Evolutionary conservation across 2,797 vertebrate genomes (phyloP).

Genomic region (Varecia variegata): DNA sequence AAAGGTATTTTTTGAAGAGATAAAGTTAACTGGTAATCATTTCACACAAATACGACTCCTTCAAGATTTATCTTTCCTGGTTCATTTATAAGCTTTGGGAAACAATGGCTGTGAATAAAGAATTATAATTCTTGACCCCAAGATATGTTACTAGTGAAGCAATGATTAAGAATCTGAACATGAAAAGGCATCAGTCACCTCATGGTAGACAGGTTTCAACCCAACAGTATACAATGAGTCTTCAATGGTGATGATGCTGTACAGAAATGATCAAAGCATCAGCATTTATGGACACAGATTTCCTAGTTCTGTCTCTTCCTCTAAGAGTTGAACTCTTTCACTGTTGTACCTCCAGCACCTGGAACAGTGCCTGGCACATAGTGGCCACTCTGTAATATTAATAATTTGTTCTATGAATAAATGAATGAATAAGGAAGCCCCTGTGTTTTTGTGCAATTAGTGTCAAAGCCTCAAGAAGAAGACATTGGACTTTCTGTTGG

Average conservation of each 20-base stretch:
- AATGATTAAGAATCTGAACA: background rate
- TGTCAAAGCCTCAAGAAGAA: background rate
- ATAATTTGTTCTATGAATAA: background rate
- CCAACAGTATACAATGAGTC: background rate
- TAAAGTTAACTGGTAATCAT: background rate
- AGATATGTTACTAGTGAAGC: background rate
- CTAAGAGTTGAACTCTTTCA: background rate
- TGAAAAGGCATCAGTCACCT: background rate
- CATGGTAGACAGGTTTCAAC: background rate
- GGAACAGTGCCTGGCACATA: background rate
- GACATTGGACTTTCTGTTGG: background rate
- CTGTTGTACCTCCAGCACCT: background rate
- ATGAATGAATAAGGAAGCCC: background rate
- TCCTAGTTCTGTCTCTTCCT: background rate
- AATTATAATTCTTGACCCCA: background rate
- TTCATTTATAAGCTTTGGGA: background rate
- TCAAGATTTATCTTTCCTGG: background rate
- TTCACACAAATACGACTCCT: background rate
- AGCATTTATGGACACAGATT: background rate
- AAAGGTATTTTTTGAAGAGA: background rate
- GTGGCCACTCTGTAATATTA: background rate
- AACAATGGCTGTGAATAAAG: background rate
- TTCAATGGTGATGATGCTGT: background rate
- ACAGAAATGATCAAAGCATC: background rate
- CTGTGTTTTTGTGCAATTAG: background rate